Base-by-base conservation (phyloP, 2,888 invertebrate species). In the Euspilapteryx auroguttella region DNA sequence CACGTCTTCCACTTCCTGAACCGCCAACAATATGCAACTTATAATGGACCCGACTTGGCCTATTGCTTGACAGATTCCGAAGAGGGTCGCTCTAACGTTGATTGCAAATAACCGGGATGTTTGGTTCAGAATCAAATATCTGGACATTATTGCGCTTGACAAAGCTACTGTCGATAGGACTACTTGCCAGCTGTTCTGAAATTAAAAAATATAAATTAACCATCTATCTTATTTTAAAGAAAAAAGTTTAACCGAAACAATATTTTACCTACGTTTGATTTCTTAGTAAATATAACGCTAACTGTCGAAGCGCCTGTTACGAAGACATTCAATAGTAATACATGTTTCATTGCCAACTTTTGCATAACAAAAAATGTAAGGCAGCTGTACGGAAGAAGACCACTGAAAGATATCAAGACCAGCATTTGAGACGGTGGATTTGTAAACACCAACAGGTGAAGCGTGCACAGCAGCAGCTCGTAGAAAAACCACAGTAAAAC, bases 61-160 rank as follows among this genome's bases (percentile, higher is more conserved):
- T 3, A 46, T 37, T 4, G 69, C 61, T 27, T 61, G 51, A 36
- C 68, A 69, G 37, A 50, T 52, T 2, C 71, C 73, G 5, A 57
- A 41, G 2, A 55, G 35, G 1, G 63, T 64, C 0, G 57, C 62
- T 23, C 73, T 42, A 23, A 66, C 46, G 28, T 64, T 64, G 14
- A 55, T 54, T 2, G 66, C 61, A 32, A 66, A 63, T 4, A 68
- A 38, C 2, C 71, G 50, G 12, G 69, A 61, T 2, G 64, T 66
- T 12, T 69, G 49, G 34, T 49, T 65, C 1, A 69, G 37, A 2
- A 66, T 41, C 21, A 68, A 33, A 4, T 51, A 51, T 21, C 63
- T 52, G 2, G 44, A 53, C 6, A 62, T 38, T 10, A 65, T 35
- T 5, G 59, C 57, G 21, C 55, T 51, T 12, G 55, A 50, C 21